A percentile compares a stretch with the other conserved stretches of the same genome.
Conservation (phyloP, 2,888 invertebrate species). For the Griposia aprilina region DNA sequence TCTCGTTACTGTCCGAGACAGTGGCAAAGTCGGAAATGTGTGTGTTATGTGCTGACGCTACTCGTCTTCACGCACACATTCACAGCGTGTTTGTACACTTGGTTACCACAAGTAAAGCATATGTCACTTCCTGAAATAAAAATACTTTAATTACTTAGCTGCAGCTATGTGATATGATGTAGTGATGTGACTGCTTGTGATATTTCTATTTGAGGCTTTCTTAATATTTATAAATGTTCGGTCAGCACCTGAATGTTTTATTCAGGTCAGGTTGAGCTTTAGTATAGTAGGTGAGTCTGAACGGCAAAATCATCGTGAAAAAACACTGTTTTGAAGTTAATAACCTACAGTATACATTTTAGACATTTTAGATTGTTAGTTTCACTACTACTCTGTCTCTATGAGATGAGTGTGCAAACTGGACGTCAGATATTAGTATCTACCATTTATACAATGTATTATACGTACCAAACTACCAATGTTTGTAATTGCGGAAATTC, state of each 20-base stretch:
- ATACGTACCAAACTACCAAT: constrained; percentile 8
- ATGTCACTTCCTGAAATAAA: no score
- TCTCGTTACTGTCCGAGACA: no score
- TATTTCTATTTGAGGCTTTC: neutral
- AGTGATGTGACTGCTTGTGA: neutral
- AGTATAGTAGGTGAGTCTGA: neutral
- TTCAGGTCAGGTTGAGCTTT: neutral
- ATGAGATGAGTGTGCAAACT: neutral
- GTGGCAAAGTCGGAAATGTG: no score
- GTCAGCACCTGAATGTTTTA: neutral
- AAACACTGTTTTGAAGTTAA: neutral
- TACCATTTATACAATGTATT: no score
- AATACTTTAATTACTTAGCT: no score
- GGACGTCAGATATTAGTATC: neutral
- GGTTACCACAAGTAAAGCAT: no score
- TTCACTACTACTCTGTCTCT: no score
- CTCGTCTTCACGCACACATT: no score
- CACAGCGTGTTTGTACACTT: no score
- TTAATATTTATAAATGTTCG: neutral
- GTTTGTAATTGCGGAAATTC: constrained; percentile 11
- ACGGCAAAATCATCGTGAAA: neutral
- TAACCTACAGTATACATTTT: neutral
- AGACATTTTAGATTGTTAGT: neutral
- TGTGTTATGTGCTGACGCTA: no score
- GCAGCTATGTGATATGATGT: neutral